phyloP scores from a whole-genome alignment of 2,113 vertebrate species.

The Labeo catla region DNA sequence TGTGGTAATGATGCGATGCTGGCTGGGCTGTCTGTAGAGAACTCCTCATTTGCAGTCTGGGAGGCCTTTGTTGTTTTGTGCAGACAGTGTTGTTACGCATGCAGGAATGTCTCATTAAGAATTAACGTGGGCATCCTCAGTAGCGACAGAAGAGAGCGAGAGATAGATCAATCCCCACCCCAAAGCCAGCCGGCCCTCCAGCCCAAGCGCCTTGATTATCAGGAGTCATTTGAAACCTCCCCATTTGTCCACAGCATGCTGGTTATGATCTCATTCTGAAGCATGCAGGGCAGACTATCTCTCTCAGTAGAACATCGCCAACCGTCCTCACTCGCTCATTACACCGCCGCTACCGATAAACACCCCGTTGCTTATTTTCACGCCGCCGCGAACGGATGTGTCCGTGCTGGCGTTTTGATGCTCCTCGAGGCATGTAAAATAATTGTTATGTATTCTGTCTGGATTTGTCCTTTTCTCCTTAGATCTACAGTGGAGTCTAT shows the following conservation, averaged over 20 bases:
- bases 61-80: constrained; percentile 78
- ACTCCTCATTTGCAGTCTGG: constrained; percentile 61
- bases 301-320: constrained; percentile 54
- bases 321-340: constrained; percentile 55
- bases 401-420: constrained; percentile 12
- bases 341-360: constrained; percentile 38
- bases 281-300: constrained; percentile 71
- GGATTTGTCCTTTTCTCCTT: constrained; percentile 29
- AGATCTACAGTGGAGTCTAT: constrained; percentile 33
- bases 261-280: constrained; percentile 78
- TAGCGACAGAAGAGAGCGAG: constrained; percentile 71
- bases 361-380: constrained; percentile 27
- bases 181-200: constrained; percentile 46
- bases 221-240: constrained; percentile 59
- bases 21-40: constrained; percentile 59
- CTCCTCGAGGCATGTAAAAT: constrained; percentile 33
- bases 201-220: constrained; percentile 58
- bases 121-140: constrained; percentile 80
- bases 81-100: constrained; percentile 75
- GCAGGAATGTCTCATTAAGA: constrained; percentile 85
- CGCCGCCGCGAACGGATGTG: background rate
- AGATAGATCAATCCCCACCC: constrained; percentile 45
- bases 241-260: constrained; percentile 78
- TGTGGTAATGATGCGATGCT: constrained; percentile 63
- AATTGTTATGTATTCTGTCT: constrained; percentile 33